Base-by-base conservation (phyloP, 2,797 vertebrate species). In the Choloepus didactylus region DNA sequence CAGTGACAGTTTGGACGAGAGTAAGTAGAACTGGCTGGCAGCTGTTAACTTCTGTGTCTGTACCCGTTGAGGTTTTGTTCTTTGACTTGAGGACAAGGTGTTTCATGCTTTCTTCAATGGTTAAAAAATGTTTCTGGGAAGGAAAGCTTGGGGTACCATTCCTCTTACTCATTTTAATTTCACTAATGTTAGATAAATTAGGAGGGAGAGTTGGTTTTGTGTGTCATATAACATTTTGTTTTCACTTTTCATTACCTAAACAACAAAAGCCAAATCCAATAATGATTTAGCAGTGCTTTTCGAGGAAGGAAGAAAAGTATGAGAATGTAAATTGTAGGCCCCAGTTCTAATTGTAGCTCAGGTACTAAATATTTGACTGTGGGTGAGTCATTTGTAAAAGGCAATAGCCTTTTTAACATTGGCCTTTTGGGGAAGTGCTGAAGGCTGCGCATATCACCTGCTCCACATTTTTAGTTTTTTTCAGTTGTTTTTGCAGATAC, bases 1-100 rank as follows among this genome's bases (percentile, higher is more conserved):
- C 98, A 99, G 99, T 98, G 99, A 99, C 98, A 99, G 99, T 98
- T 99, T 99, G 98, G 99, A 99, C 98, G 99, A 99, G 97, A 99
- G 99, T 99, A 97, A 99, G 99, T 99, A 98, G 84, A 97, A 92
- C 89, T 67, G 76, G 88, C 95, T 81, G 80, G 91, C 87, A 76
- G 97, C 87, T 97, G 83, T 41, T 94, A 91, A 97, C 91, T 41
- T 88, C 92, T 97, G 60, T 97, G 95, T 97, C 92, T 98, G 0
- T 97, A 96, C 89, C 91, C 83, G 83, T 97, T 97, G 87, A 97
- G 95, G 19, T 97, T 98, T 98, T 98, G 87, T 95, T 97, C 86
- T 97, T 87, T 97, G 93, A 97, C 90, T 98, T 98, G 94, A 98
- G 79, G 92, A 97, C 73, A 96, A 96, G 91, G 75, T 0, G 6